These are phyloP conservation scores for Syngnathus rostellatus DNA, from an alignment of 2,797 vertebrate genomes.

Conservation along the genomic window DNA sequence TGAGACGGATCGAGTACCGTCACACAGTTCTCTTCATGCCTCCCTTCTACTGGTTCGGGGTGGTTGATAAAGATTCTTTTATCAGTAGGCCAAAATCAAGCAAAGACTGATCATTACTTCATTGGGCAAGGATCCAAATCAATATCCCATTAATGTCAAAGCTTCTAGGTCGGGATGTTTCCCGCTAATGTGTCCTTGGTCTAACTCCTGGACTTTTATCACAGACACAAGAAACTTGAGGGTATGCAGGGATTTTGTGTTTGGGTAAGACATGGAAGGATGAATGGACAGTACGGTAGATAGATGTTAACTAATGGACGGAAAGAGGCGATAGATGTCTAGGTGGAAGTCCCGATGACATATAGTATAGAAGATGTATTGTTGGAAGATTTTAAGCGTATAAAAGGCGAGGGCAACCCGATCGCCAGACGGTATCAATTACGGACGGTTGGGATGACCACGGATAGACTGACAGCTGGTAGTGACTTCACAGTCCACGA, in stretches of 20 bases:
- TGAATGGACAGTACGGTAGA: background rate
- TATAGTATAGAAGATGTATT: background rate
- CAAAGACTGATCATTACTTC: conserved; percentile 39
- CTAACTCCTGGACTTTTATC: background rate
- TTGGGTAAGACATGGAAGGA: background rate
- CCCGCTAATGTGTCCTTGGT: conserved; percentile 27
- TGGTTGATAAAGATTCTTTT: conserved; percentile 31
- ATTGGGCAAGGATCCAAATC: conserved; percentile 42
- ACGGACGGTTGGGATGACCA: background rate
- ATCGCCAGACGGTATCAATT: background rate
- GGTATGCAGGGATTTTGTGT: background rate
- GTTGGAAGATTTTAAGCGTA: too few species aligned
- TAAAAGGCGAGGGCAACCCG: too few species aligned
- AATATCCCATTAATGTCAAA: conserved; percentile 44
- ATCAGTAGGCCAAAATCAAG: conserved; percentile 35
- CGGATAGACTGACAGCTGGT: background rate
- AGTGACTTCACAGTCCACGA: background rate
- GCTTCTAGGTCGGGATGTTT: conserved; percentile 33
- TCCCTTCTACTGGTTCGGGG: conserved; percentile 34
- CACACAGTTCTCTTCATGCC: conserved; percentile 46
- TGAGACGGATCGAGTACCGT: conserved; percentile 52
- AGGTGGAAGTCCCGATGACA: background rate
- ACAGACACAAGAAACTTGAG: background rate
- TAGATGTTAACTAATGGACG: background rate
- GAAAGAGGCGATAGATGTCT: background rate